These are phyloP conservation scores for Pholis gunnellus DNA, from an alignment of 2,113 vertebrate genomes.

Conservation along the genomic window DNA sequence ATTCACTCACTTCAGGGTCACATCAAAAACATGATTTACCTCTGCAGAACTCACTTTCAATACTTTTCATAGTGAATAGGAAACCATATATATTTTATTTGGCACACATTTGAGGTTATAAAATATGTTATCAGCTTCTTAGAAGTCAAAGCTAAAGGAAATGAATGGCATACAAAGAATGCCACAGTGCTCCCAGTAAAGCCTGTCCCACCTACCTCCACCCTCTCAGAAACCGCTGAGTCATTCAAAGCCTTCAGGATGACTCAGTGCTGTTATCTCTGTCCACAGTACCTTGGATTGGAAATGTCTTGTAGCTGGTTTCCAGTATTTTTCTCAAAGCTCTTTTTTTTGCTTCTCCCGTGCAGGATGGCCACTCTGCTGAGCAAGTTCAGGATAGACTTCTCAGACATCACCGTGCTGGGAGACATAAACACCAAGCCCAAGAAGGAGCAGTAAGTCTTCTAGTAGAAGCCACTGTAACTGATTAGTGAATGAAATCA, in stretches of 20 bases:
- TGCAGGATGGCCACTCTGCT: slow-evolving; percentile 97
- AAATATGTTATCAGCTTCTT: neutral
- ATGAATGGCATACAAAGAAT: slow-evolving; percentile 37
- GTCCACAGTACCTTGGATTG: neutral
- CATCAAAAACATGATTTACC: neutral
- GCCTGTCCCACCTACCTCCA: neutral
- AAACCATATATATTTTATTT: neutral
- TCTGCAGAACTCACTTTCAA: neutral
- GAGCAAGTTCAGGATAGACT: slow-evolving; percentile 99
- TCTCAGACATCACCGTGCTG: slow-evolving; percentile 96
- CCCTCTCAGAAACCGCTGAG: neutral
- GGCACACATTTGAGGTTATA: neutral
- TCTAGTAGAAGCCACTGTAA: too few species aligned
- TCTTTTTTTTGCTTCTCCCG: neutral
- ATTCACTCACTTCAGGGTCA: neutral
- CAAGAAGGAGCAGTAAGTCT: slow-evolving; percentile 94
- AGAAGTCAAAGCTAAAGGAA: slow-evolving; percentile 47
- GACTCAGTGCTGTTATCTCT: slow-evolving; percentile 10
- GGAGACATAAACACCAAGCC: slow-evolving; percentile 99
- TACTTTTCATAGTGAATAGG: neutral
- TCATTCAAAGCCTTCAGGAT: slow-evolving; percentile 21
- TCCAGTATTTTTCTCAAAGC: neutral
- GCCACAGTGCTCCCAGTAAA: slow-evolving; percentile 7
- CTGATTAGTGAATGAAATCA: too few species aligned
- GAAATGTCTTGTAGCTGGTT: slow-evolving; percentile 6